Conservation (phyloP, 2,113 vertebrate genomes). For the Pionites leucogaster region DNA sequence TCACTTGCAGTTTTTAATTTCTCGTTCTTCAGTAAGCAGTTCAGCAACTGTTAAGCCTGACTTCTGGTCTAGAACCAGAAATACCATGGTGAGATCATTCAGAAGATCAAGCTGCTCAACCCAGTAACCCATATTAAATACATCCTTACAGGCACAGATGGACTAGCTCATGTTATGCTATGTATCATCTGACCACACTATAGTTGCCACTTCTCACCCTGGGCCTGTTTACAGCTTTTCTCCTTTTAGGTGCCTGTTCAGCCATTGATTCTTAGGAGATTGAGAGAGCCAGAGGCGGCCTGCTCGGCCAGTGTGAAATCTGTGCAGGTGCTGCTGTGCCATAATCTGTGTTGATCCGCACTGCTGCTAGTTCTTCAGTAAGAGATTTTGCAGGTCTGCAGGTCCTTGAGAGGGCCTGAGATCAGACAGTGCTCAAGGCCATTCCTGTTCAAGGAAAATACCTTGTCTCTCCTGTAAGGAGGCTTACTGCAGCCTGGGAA, state of each 20-base stretch:
- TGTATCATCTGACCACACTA: accelerated
- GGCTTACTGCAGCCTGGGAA: not conserved
- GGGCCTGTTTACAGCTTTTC: not conserved
- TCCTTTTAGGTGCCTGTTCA: not conserved
- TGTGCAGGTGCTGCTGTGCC: not conserved
- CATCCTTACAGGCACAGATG: accelerated
- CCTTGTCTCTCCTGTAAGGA: not conserved
- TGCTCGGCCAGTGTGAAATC: not conserved
- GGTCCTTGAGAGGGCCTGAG: not conserved
- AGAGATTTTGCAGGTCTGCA: not conserved
- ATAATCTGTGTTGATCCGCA: not conserved
- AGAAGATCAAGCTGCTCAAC: not conserved
- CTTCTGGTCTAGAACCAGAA: not conserved
- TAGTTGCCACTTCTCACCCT: accelerated
- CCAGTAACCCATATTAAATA: not conserved
- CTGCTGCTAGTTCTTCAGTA: accelerated
- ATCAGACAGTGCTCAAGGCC: not conserved
- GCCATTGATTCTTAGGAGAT: accelerated
- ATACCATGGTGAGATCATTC: too few species aligned
- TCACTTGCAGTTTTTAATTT: not conserved
- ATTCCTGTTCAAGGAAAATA: not conserved
- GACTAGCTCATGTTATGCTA: too few species aligned
- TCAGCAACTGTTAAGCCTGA: not conserved
- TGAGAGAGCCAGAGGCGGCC: accelerated
- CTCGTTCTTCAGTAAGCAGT: not conserved